Base-by-base conservation (phyloP, 1,140 invertebrate species). In the Triops longicaudatus region DNA sequence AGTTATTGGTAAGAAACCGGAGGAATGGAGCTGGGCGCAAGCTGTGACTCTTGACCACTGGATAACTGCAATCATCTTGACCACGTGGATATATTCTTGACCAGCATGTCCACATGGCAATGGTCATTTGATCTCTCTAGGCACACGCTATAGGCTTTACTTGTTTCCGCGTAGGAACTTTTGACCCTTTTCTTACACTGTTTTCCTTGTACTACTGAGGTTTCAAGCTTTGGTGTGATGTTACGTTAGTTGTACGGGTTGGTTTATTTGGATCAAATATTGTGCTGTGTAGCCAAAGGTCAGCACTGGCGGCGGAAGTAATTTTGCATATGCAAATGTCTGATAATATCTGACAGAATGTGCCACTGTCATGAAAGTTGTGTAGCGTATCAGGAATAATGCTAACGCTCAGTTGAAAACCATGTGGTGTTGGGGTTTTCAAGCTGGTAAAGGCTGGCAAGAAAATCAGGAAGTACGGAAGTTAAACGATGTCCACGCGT, bases 401-500 rank as follows among this genome's bases (percentile, higher is more conserved):
- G 4, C 50, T 0, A 63, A 17, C 17, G 50, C 50, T 63, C 6
- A 22, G 31, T 7, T 7, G 22, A 63, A 22, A 63, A 22, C 50
- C 50, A 63, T 63, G 50, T 63, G 50, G 14, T 63, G 43, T 17
- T n/a, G 50, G 31, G 31, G 31, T 37, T 22, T 63, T 17, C 50
- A 63, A 63, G 50, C 50, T 63, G 50, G 50, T 17, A 10, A 17
- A 63, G 50, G 50, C 50, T 63, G 50, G n/a, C 14, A 11, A 63
- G 50, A 22, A 63, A 63, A 63, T 63, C 50, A 63, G 50, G 50
- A 63, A 63, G 50, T 63, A 63, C 14, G 50, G 50, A 63, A 63
- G n/a, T 63, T 63, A 63, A 63, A 63, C 50, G 50, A 10, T 63
- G 50, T 63, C 50, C 50, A 63, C 10, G 50, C 50, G 50, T 63